Percentiles rank a stretch among this genome's conserved stretches.
phyloP scores from a whole-genome alignment of 2,113 vertebrate species.

The Saccopteryx leptura region DNA sequence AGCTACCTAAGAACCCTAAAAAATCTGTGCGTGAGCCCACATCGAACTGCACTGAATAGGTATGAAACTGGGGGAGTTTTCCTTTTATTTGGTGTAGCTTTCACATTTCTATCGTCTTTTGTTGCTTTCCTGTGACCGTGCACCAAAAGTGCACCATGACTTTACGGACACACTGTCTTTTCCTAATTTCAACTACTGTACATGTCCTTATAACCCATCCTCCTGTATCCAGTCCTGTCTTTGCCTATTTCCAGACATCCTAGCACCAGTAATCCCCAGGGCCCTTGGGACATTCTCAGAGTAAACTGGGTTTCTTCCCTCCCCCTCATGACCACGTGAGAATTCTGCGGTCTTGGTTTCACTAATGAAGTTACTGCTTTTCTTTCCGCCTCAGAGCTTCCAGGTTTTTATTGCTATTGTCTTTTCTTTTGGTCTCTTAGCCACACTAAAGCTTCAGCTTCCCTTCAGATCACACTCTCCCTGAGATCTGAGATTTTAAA shows the following conservation, averaged over 20 bases:
- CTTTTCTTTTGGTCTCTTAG: neutral
- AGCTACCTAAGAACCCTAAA: no score
- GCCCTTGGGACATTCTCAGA: neutral
- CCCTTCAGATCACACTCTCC: neutral
- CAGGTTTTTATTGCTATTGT: neutral
- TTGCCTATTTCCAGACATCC: neutral
- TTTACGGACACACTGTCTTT: neutral
- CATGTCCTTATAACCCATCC: neutral
- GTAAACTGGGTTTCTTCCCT: neutral
- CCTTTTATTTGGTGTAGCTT: no score
- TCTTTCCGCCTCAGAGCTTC: neutral
- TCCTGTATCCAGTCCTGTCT: neutral
- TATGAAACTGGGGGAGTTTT: no score
- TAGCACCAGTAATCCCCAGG: neutral
- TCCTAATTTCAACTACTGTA: neutral
- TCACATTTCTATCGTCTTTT: no score
- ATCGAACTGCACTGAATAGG: no score
- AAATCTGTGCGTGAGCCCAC: no score
- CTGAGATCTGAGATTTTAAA: neutral
- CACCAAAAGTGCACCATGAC: no score
- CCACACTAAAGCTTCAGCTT: neutral
- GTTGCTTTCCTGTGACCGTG: no score
- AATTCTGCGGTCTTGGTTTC: neutral
- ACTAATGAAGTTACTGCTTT: neutral
- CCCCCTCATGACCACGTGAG: neutral